Base-by-base conservation (phyloP, 2,888 invertebrate species). In the Caenorhabditis zanzibari region DNA sequence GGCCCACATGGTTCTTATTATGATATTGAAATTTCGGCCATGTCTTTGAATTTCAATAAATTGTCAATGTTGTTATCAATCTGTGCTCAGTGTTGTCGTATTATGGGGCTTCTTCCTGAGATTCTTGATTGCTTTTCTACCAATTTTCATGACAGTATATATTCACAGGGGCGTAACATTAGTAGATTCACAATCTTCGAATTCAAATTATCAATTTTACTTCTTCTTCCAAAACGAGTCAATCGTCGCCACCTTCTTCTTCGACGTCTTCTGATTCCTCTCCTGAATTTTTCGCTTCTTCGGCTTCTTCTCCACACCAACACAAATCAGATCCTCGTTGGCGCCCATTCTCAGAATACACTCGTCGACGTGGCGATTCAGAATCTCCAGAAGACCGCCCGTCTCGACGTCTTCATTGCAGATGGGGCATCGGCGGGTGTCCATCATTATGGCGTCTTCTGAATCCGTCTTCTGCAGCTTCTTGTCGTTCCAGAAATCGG, bases 341-440 rank as follows among this genome's bases (percentile, higher is more conserved):
- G 35, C n/a, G 24, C 16, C 12, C 32, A 44, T 66, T 35, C 66
- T 76, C 66, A 19, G 72, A 76, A 82, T 69, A 64, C 88, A 88
- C 24, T 82, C 83, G 54, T 88, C 88, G 10, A 88, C 68, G 77
- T 88, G 88, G 24, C 44, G 28, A 71, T 88, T 87, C 59, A 88
- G 52, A 19, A 63, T 38, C 10, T 63, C 69, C n/a, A 84, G 56
- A 12, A 74, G 72, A 26, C 75, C 19, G 9, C 47, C 47, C 5
- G 47, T 71, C 24, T 71, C 82, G 24, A 85, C 38, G 32, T 63
- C 47, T 24, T 28, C 22, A 10, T 66, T 71, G 19, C 87, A 87
- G 47, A 87, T 81, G 12, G 87, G 87, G 72, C 87, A 87, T 2
- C 71, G 72, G 0, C 69, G 72, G 3, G 72, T 81, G 16, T 66